Base-by-base conservation (phyloP, 1,140 invertebrate species). In the Drosophila mauritiana region DNA sequence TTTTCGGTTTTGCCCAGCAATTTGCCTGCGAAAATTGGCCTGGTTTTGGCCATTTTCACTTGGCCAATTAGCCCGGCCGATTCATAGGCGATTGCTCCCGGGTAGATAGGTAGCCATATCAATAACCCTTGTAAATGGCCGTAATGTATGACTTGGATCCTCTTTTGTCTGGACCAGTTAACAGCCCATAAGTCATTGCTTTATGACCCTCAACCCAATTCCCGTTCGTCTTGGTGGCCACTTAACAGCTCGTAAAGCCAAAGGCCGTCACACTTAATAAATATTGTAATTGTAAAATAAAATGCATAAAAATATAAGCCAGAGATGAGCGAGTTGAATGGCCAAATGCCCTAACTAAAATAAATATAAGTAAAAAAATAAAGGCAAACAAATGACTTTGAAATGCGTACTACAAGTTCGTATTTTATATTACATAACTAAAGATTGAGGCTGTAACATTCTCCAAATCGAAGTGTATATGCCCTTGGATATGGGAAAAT, bases 221-320 rank as follows among this genome's bases (percentile, higher is more conserved):
- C 22, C 51, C 39, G 42, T 55, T 22, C 48, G 11, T 37, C 37
- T 40, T 39, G 39, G 12, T 17, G 31, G 20, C 43, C 76, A 70
- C 65, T 79, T 73, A 79, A 62, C 68, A 67, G 77, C 61, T 59
- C 61, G 46, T 59, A 67, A 73, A 78, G 76, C 75, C 77, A 34
- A 37, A 56, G 75, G 75, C 46, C 56, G 56, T 61, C 43, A 52
- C 62, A 80, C 65, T 77, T 64, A 58, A 85, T 80, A 80, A 84
- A 84, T 80, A 80, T 67, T 59, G 46, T 70, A 72, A 75, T 84
- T 67, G 76, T 80, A 54, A 72, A 76, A 80, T 76, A 45, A 84
- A 73, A 77, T 51, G 58, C 73, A 69, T 64, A 68, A 69, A 83
- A 75, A 73, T 54, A 31, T 34, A 27, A 36, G 25, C 20, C 39